These are phyloP conservation scores for Rhyacophila brunnea DNA, from an alignment of 1,140 invertebrate genomes.

Conservation along the genomic window DNA sequence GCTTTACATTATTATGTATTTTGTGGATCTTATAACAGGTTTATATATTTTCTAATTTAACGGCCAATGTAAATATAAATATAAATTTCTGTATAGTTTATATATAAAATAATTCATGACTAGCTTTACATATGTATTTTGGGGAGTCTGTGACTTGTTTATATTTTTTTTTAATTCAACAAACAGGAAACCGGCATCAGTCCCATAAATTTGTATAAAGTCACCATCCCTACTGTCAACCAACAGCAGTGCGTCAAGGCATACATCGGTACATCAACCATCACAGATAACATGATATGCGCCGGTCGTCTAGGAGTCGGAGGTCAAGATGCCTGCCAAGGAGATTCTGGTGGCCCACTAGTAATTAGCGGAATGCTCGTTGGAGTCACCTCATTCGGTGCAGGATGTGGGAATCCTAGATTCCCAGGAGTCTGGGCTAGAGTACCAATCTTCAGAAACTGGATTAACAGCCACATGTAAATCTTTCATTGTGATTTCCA, in stretches of 20 bases:
- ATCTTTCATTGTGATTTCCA: no score
- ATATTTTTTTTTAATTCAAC: not conserved
- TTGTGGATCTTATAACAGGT: not conserved
- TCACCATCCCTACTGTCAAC: conserved; percentile 12
- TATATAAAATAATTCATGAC: no score
- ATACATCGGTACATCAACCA: not conserved
- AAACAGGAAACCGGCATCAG: conserved; percentile 1
- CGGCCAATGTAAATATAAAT: no score
- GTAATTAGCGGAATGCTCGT: conserved; percentile 38
- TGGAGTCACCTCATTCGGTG: conserved; percentile 57
- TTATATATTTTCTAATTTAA: not conserved
- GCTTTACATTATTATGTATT: no score
- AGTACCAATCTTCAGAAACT: conserved; percentile 42
- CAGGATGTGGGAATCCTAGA: conserved; percentile 53
- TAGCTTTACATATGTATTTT: no score
- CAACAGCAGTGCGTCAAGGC: not conserved
- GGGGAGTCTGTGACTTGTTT: no score
- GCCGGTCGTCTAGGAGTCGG: conserved; percentile 2
- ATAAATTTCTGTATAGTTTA: no score
- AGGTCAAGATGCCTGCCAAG: conserved; percentile 9
- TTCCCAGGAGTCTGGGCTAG: conserved; percentile 65
- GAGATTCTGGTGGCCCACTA: conserved; percentile 35
- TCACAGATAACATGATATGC: conserved; percentile 28
- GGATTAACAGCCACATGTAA: no score
- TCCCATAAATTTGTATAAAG: conserved; percentile 16